phyloP scores from a whole-genome alignment of 2,888 invertebrate genomes.

The Chirona hameri region DNA sequence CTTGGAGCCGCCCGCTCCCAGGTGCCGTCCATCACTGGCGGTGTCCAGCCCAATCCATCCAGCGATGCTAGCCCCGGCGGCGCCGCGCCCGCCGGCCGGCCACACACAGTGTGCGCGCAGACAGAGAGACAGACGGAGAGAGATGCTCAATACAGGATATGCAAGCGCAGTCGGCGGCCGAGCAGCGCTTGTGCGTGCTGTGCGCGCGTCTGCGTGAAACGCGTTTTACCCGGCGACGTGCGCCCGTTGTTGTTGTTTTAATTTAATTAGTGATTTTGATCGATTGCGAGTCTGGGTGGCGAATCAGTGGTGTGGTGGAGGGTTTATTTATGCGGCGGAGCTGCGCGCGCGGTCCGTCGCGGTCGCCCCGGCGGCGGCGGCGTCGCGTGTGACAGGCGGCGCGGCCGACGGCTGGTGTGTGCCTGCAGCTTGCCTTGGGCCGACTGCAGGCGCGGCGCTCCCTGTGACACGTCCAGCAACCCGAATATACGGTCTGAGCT shows the following conservation, averaged over 20 bases:
- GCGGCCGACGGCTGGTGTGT: not conserved
- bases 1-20: not conserved
- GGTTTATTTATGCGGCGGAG: not conserved
- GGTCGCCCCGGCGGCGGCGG: not conserved
- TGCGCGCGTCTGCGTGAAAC: too few relatives aligned
- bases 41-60: constrained; percentile 1
- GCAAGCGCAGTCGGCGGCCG: not conserved
- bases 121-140: not conserved
- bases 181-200: not conserved
- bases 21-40: not conserved
- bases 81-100: not conserved
- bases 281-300: not conserved
- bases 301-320: not conserved
- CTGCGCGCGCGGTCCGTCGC: not conserved
- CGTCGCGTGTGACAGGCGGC: not conserved
- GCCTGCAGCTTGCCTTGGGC: not conserved
- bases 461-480: not conserved
- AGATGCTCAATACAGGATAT: constrained; percentile 22
- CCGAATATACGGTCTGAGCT: not conserved
- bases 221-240: not conserved
- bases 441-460: not conserved
- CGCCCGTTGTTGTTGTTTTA: not conserved
- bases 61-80: not conserved
- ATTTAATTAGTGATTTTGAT: not conserved
- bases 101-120: not conserved